phyloP scores from a whole-genome alignment of 2,797 vertebrate genomes.

The Sebastes vulpes region DNA sequence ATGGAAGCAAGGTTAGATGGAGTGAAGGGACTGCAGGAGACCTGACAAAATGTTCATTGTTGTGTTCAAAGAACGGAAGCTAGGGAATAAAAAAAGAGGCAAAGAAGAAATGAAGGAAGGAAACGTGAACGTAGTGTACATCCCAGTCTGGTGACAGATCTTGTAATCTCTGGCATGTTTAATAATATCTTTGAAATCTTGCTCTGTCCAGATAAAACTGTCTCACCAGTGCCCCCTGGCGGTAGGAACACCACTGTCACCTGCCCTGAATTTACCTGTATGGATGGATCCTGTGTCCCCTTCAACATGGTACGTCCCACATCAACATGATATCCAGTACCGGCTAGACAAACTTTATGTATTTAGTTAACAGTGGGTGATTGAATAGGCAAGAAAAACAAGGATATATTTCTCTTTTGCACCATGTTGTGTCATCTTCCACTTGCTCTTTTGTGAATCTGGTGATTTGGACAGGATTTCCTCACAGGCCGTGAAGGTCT shows the following conservation, averaged over 20 bases:
- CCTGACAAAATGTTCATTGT: background rate
- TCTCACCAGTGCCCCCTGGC: conserved; percentile 61
- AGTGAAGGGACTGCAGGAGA: background rate
- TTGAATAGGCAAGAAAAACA: rapidly evolving
- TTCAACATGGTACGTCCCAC: conserved; percentile 83
- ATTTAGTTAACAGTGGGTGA: background rate
- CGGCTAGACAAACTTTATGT: background rate
- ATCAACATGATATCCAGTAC: rapidly evolving
- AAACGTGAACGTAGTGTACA: background rate
- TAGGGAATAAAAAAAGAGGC: background rate
- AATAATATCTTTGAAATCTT: conserved; percentile 2
- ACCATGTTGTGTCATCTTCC: background rate
- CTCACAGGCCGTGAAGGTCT: background rate
- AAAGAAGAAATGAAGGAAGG: background rate
- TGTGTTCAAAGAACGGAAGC: background rate
- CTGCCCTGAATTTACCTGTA: conserved; percentile 90
- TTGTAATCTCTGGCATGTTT: background rate
- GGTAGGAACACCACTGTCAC: conserved; percentile 65
- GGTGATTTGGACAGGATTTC: background rate
- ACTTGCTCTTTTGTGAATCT: background rate
- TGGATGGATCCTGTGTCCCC: conserved; percentile 84
- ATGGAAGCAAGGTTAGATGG: background rate
- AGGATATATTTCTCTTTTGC: background rate
- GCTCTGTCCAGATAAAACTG: conserved; percentile 62
- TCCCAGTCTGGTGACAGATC: background rate